Evolutionary conservation across 2,888 invertebrate genomes (phyloP).

Genomic region (Ophion slaviceki): DNA sequence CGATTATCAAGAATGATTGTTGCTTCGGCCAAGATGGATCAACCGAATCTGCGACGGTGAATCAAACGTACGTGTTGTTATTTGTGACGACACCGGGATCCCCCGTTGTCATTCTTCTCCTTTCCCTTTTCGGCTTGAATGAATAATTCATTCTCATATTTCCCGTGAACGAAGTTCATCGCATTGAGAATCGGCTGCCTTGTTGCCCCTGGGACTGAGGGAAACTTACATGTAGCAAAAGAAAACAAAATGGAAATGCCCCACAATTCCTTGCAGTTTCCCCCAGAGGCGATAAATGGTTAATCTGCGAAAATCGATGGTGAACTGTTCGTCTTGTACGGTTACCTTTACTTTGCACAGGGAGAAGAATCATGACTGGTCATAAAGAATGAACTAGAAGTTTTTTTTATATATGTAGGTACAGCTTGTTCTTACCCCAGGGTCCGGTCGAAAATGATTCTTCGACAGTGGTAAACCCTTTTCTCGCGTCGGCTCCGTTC

Average conservation of each 20-base stretch:
- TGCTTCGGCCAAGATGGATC: slow-evolving; percentile 14
- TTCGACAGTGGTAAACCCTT: too few species aligned
- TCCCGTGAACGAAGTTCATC: background rate
- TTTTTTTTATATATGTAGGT: too few species aligned
- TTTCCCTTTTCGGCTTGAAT: slow-evolving; percentile 4
- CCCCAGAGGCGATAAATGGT: slow-evolving; percentile 6
- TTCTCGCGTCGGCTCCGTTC: too few species aligned
- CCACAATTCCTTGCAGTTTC: background rate
- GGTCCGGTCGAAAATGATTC: too few species aligned
- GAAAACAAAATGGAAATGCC: slow-evolving; percentile 10
- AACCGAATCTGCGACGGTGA: background rate
- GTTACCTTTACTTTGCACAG: background rate
- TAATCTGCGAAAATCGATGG: background rate
- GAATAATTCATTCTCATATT: slow-evolving; percentile 29
- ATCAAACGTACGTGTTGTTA: slow-evolving; percentile 2
- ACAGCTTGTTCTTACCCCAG: too few species aligned
- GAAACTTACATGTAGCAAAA: slow-evolving; percentile 11
- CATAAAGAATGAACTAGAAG: background rate
- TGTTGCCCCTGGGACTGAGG: slow-evolving; percentile 14
- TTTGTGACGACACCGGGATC: slow-evolving; percentile 16
- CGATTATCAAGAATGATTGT: background rate
- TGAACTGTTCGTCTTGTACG: slow-evolving; percentile 4
- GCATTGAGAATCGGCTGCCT: slow-evolving; percentile 9
- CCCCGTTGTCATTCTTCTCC: slow-evolving; percentile 10
- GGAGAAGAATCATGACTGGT: background rate